These are phyloP conservation scores for Watsonalla binaria DNA, from an alignment of 2,888 invertebrate species.

Conservation along the genomic window DNA sequence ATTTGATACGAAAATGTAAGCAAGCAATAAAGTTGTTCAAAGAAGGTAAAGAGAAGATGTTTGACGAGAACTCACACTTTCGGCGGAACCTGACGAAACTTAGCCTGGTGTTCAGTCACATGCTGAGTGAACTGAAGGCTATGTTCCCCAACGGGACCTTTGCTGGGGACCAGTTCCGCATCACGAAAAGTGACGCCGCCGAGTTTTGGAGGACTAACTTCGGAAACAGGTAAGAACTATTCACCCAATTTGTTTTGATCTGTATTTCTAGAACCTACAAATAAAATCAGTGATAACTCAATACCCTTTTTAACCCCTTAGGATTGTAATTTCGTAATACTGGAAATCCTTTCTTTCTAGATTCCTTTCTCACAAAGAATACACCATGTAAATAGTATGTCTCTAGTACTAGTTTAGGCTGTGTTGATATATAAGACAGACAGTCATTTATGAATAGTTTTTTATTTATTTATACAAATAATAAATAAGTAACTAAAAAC, in stretches of 20 bases:
- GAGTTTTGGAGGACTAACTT: slow-evolving; percentile 99
- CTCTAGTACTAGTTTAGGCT: too few species aligned
- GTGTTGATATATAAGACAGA: too few species aligned
- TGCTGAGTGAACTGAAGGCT: slow-evolving; percentile 99
- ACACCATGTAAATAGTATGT: too few species aligned
- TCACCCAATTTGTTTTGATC: slow-evolving; percentile 3
- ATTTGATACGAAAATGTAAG: slow-evolving; percentile 99
- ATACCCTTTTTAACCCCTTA: neutral
- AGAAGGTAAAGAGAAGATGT: slow-evolving; percentile 99
- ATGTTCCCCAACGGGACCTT: slow-evolving; percentile 98
- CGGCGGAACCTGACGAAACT: slow-evolving; percentile 97
- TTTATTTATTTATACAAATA: too few species aligned
- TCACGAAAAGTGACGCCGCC: slow-evolving; percentile 99
- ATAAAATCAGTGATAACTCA: neutral
- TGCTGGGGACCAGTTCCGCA: slow-evolving; percentile 97
- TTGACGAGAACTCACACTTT: slow-evolving; percentile 95
- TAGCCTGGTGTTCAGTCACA: slow-evolving; percentile 99
- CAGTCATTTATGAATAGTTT: too few species aligned
- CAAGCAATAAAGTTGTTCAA: slow-evolving; percentile 99
- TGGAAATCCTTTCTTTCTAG: too few species aligned
- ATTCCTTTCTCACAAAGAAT: too few species aligned
- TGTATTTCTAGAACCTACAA: neutral
- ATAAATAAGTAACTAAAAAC: too few species aligned
- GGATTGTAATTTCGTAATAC: too few species aligned
- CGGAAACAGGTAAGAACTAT: slow-evolving; percentile 90